Base-by-base conservation (phyloP, 2,888 invertebrate species). In the Noctua fimbriata region DNA sequence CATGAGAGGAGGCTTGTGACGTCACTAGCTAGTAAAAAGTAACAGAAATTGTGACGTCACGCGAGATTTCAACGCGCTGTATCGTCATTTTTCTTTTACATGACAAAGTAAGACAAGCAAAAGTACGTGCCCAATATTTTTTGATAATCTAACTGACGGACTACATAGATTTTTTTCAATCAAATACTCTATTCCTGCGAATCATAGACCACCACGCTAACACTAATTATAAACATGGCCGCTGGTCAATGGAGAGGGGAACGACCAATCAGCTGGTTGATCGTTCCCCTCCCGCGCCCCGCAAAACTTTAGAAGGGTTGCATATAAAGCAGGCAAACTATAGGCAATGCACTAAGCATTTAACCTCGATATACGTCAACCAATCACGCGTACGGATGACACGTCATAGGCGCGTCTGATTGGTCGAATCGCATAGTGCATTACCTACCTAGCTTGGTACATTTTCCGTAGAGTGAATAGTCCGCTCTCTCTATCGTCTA, bases 401-500 rank as follows among this genome's bases (percentile, higher is more conserved):
- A 24, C 9, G 5, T 2, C 36, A 58, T 41, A 41, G n/a, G 7
- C 7, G 75, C 18, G 18, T 32, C 18, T 1, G 4, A 58, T 44
- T 76, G 41, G 44, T 32, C 7, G n/a, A 32, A 69, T 47, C 9
- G 9, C 66, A 44, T 52, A 73, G 14, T 44, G 28, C 41, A 44
- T 58, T 58, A 16, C 36, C 21, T 70, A 41, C 7, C 12, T 36
- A n/a, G 55, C 18, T 16, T 2, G 14, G n/a, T 18, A 32, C 5
- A 41, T 72, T 73, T 79, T 41, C 63, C 65, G 0, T 28, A 36
- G 24, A 85, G 47, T 52, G 18, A 41, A 12, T 71, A 47, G 49
- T 60, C 47, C 74, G 47, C 1, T 66, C 72, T 72, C 88, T 77
- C 84, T 81, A 89, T 82, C 70, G 24, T 79, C 79, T 79, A 84